phyloP scores from a whole-genome alignment of 2,888 invertebrate genomes.

The Vanessa cardui region DNA sequence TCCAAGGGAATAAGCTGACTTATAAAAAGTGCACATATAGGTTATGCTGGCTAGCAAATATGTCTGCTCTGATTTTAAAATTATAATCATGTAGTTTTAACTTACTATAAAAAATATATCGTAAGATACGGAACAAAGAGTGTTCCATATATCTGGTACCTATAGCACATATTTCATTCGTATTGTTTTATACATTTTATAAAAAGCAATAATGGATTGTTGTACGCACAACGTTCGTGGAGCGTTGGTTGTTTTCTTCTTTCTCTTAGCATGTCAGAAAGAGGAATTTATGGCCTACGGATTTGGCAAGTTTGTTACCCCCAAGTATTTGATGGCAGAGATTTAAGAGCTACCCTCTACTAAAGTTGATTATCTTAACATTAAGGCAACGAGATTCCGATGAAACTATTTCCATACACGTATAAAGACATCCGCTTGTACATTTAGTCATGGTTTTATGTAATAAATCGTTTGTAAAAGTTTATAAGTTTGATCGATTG shows the following conservation, averaged over 20 bases:
- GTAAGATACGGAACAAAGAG: conserved; percentile 27
- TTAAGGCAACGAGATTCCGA: conserved; percentile 40
- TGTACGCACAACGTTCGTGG: conserved; percentile 39
- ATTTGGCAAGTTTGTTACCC: conserved; percentile 43
- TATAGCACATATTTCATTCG: conserved; percentile 37
- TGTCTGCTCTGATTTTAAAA: conserved; percentile 15
- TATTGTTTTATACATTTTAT: conserved; percentile 41
- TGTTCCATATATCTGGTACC: conserved; percentile 20
- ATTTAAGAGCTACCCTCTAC: conserved; percentile 37
- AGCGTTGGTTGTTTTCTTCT: conserved; percentile 38
- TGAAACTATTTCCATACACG: conserved; percentile 30
- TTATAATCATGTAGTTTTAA: conserved; percentile 11
- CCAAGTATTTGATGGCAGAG: conserved; percentile 39
- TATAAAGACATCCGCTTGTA: conserved; percentile 3
- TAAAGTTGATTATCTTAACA: conserved; percentile 40
- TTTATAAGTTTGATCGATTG: no score
- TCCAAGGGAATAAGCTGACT: conserved; percentile 47
- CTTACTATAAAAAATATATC: conserved; percentile 14
- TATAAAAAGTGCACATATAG: conserved; percentile 33
- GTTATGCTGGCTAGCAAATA: conserved; percentile 25
- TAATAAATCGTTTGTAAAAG: no score
- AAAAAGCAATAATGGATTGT: conserved; percentile 40
- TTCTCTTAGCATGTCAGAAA: conserved; percentile 39
- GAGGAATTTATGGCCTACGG: conserved; percentile 41
- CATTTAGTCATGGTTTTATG: not conserved